Conservation (phyloP, 2,113 vertebrate species). For the Myrmecobius fasciatus region DNA sequence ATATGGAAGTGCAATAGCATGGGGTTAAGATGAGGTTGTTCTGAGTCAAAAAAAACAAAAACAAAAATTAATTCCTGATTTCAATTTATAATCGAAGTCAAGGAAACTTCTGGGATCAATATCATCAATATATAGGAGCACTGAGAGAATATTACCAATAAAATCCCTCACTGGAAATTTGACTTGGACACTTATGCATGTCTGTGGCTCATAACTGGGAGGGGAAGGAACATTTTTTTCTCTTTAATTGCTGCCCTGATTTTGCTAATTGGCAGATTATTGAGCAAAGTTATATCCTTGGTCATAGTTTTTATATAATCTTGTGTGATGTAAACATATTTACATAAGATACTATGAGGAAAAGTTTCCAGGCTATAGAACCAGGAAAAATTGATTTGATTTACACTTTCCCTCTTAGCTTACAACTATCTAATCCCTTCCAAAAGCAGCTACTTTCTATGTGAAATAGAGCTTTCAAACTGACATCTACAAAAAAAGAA, state of each 20-base stretch:
- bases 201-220: not conserved
- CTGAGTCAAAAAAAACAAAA: too few species aligned
- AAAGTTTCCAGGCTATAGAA: not conserved
- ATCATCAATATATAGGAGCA: not conserved
- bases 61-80: too few species aligned
- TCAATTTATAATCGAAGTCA: too few species aligned
- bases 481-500: not conserved
- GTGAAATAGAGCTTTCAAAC: conserved; percentile 23
- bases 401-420: not conserved
- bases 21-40: too few species aligned
- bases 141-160: not conserved
- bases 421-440: not conserved
- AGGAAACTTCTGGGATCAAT: not conserved
- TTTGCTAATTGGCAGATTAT: not conserved
- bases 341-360: not conserved
- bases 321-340: not conserved
- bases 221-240: not conserved
- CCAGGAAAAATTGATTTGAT: not conserved
- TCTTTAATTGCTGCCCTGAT: not conserved
- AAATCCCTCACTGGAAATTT: too few species aligned
- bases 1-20: too few species aligned
- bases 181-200: not conserved
- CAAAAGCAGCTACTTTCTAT: conserved; percentile 16
- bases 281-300: not conserved
- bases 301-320: not conserved